These are phyloP conservation scores for Onthophagus sagittarius DNA, from an alignment of 2,888 invertebrate genomes.

Conservation along the genomic window DNA sequence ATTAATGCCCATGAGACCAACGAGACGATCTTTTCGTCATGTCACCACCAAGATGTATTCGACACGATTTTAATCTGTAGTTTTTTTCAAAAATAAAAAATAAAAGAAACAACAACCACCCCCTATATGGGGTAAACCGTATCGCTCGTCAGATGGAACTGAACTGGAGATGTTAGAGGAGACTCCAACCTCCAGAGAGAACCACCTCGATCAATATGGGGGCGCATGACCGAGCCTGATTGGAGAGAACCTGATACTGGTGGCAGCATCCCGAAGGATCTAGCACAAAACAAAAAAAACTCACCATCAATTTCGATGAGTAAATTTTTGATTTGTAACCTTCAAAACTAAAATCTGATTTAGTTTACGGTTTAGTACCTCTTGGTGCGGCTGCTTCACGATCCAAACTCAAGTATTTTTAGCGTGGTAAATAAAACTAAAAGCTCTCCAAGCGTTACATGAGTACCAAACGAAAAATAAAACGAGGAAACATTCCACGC, in stretches of 20 bases:
- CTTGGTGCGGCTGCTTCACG: not conserved
- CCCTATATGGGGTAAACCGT: not conserved
- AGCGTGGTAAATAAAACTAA: not conserved
- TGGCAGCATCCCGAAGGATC: not conserved
- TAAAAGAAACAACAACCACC: no score
- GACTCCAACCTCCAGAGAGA: slow-evolving; percentile 2
- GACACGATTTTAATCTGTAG: not conserved
- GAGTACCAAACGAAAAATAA: not conserved
- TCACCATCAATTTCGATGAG: not conserved
- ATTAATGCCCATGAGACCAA: slow-evolving; percentile 38
- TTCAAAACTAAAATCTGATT: not conserved
- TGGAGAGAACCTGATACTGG: not conserved
- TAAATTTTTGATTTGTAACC: no score
- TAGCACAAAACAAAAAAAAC: not conserved
- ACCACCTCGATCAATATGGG: slow-evolving; percentile 12
- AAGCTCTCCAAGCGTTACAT: not conserved
- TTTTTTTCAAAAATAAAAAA: no score
- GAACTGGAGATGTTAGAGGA: not conserved
- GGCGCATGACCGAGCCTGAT: slow-evolving; percentile 4
- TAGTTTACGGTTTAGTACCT: not conserved
- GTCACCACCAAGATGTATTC: slow-evolving; percentile 25
- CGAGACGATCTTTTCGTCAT: slow-evolving; percentile 25
- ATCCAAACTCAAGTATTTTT: slow-evolving; percentile 2
- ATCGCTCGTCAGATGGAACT: not conserved
- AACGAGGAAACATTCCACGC: not conserved